Evolutionary conservation across 2,797 vertebrate genomes (phyloP), one percentile per base, ranked within the genome.

Genomic region (Cyprinella venusta): DNA sequence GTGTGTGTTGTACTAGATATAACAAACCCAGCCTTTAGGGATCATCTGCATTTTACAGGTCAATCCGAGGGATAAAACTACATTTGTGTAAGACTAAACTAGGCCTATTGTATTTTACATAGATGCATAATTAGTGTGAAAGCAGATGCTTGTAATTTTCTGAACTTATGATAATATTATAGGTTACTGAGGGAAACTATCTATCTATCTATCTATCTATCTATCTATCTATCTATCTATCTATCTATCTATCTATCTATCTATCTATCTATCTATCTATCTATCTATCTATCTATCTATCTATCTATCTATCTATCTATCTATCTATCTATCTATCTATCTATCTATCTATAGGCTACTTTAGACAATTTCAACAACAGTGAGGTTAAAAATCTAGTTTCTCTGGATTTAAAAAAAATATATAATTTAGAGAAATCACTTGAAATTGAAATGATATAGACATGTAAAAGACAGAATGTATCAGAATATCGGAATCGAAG

Each of bases 1-100:
- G 64, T 86, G 74, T 83, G 78, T 83, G 80, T 74, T 85, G 81
- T 77, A 76, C 79, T 76, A 45, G 80, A 81, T 79, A 69, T 80
- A 81, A 83, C 64, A 71, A 71, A 48, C n/a, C n/a, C 75, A 76
- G 81, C 71, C 61, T 61, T 77, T 64, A 84, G 54, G 40, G 38
- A 71, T 78, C 56, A 45, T 79, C 59, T 74, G 42, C 71, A 59
- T 75, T 75, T 82, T 76, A 33, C 65, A 1, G 21, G 40, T 2
- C n/a, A 9, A 54, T 68, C 3, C 8, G 40, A 36, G n/a, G 33
- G 36, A 67, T 68, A 42, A 45, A 63, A 76, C 38, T 54, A 56
- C 1, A 54, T 21, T 7, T 54, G 40, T 30, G 18, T 26, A 24
- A 76, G 54, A n/a, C 42, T 48, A 24, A 76, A 59, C 52, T 38